Conservation (phyloP, 2,113 vertebrate species). For the Hiodon tergisus region DNA sequence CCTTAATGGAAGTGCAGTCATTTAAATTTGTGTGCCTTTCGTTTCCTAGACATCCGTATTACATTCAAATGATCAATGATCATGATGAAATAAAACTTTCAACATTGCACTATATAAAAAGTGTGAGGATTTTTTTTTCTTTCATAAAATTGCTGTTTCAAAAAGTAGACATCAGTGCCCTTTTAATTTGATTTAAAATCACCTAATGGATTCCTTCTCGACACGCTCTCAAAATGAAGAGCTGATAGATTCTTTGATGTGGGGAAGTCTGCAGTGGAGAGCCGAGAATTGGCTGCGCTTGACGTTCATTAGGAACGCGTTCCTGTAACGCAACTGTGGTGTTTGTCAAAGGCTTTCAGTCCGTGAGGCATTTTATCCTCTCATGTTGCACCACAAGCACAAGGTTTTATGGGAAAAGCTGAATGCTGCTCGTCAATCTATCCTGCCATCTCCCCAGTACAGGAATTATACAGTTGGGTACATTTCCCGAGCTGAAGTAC, state of each 20-base stretch:
- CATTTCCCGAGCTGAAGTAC: constrained; percentile 10
- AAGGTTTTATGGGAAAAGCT: not conserved
- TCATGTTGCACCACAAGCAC: not conserved
- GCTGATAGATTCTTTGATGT: constrained; percentile 5
- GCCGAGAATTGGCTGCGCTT: constrained; percentile 4
- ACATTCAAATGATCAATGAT: no score
- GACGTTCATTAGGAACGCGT: not conserved
- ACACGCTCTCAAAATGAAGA: not conserved
- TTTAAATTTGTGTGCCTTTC: no score
- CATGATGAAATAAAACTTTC: no score
- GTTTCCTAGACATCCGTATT: no score
- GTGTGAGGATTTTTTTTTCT: no score
- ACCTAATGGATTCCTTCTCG: no score
- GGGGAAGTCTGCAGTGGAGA: not conserved
- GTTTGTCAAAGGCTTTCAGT: not conserved
- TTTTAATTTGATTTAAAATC: no score
- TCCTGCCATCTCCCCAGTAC: not conserved
- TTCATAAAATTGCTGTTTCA: no score
- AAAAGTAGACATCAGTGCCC: no score
- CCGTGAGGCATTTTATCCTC: not conserved
- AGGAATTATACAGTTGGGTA: constrained; percentile 13
- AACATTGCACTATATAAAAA: no score
- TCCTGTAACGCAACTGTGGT: not conserved
- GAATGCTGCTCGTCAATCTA: not conserved
- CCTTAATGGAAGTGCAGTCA: no score